Evolutionary conservation across 2,888 invertebrate species (phyloP).

Genomic region (Keiferia lycopersicella): DNA sequence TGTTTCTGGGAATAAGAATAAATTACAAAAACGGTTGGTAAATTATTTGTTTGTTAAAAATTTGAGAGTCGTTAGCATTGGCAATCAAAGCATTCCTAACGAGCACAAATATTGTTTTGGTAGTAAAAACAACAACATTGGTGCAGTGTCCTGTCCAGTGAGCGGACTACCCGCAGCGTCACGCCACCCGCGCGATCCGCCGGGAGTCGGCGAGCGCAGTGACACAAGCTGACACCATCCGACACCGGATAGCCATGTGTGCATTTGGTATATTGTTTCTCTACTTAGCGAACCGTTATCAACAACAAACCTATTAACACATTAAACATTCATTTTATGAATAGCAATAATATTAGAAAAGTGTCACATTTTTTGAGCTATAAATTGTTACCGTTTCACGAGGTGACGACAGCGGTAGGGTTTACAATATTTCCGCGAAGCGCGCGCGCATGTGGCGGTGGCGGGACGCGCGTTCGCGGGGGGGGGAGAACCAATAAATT

Average conservation of each 20-base stretch:
- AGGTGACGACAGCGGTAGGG: slow-evolving; percentile 16
- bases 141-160: neutral
- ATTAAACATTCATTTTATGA: slow-evolving; percentile 8
- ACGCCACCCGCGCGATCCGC: neutral
- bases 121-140: neutral
- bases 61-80: neutral
- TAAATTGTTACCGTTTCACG: slow-evolving; percentile 19
- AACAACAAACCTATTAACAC: slow-evolving; percentile 22
- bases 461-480: neutral
- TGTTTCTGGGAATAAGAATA: neutral
- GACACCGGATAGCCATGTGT: slow-evolving; percentile 4
- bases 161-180: neutral
- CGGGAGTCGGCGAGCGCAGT: neutral
- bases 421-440: slow-evolving; percentile 27
- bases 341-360: neutral
- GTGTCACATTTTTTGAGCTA: slow-evolving; percentile 14
- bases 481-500: slow-evolving; percentile 54
- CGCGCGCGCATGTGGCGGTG: slow-evolving; percentile 26
- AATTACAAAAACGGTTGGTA: neutral
- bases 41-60: neutral
- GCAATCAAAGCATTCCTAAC: neutral
- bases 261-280: neutral
- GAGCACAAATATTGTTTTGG: slow-evolving; percentile 7
- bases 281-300: slow-evolving; percentile 13
- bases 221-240: neutral